phyloP scores from a whole-genome alignment of 2,888 invertebrate genomes.

The Drosophila peninsularis region DNA sequence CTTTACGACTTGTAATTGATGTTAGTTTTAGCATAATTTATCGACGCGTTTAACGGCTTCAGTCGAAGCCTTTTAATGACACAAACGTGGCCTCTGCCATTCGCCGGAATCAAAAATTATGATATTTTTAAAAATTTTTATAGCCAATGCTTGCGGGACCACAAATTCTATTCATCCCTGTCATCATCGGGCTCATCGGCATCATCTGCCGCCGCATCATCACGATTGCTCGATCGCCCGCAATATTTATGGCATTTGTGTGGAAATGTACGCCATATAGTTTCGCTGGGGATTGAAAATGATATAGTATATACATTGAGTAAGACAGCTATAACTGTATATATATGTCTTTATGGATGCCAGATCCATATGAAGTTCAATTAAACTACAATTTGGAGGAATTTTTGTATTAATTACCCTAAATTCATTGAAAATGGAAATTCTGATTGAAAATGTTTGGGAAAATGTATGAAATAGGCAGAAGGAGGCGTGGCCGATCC shows the following conservation, averaged over 20 bases:
- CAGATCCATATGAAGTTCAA: background rate
- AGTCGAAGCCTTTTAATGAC: constrained; percentile 81
- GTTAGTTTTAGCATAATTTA: constrained; percentile 82
- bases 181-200: constrained; percentile 55
- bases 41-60: constrained; percentile 76
- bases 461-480: background rate
- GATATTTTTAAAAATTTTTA: constrained; percentile 80
- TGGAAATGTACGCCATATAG: constrained; percentile 42
- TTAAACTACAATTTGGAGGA: background rate
- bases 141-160: constrained; percentile 46
- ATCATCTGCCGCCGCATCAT: constrained; percentile 1
- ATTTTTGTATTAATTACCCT: background rate
- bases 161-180: constrained; percentile 51
- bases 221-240: constrained; percentile 24
- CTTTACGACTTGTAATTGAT: constrained; percentile 82
- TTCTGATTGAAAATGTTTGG: background rate
- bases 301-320: background rate
- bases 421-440: background rate
- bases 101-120: constrained; percentile 74
- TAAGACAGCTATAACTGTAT: background rate
- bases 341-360: background rate
- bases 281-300: background rate
- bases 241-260: constrained; percentile 70
- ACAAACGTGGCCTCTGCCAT: constrained; percentile 48
- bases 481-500: too few species aligned